Percentiles rank a stretch among this genome's conserved stretches.
Evolutionary conservation across 2,797 vertebrate species (phyloP).

Genomic region (Takifugu ocellatus): DNA sequence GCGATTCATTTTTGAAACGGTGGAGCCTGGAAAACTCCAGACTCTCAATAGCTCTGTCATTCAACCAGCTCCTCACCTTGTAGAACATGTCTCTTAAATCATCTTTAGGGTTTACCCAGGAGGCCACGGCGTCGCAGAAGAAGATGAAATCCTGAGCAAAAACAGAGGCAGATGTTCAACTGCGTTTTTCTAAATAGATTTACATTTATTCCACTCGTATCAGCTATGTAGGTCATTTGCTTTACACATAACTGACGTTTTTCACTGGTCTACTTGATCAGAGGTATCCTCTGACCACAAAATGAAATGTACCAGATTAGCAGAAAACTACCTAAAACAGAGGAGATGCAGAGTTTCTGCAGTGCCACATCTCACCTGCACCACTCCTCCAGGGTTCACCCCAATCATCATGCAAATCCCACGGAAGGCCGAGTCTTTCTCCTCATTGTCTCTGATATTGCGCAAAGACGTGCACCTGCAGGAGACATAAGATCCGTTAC

Average conservation of each 20-base stretch:
- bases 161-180: background rate
- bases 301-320: too few relatives aligned
- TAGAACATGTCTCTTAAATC: conserved; percentile 95
- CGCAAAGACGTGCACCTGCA: conserved; percentile 66
- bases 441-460: conserved; percentile 89
- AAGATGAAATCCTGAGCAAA: conserved; percentile 88
- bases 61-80: conserved; percentile 73
- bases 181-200: too few relatives aligned
- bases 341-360: background rate
- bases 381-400: conserved; percentile 89
- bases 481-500: too few relatives aligned
- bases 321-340: background rate
- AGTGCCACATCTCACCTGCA: conserved; percentile 76
- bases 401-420: conserved; percentile 97
- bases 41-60: background rate
- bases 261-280: too few relatives aligned
- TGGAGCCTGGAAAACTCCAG: too few relatives aligned
- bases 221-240: too few relatives aligned
- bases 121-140: conserved; percentile 93
- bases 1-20: too few relatives aligned
- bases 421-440: conserved; percentile 92
- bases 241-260: too few relatives aligned
- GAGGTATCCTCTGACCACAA: too few relatives aligned
- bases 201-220: too few relatives aligned
- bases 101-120: conserved; percentile 93